A percentile compares a stretch with the other conserved stretches of the same genome.
Conservation (phyloP, 1,140 invertebrate genomes). For the Hyles vespertilio region DNA sequence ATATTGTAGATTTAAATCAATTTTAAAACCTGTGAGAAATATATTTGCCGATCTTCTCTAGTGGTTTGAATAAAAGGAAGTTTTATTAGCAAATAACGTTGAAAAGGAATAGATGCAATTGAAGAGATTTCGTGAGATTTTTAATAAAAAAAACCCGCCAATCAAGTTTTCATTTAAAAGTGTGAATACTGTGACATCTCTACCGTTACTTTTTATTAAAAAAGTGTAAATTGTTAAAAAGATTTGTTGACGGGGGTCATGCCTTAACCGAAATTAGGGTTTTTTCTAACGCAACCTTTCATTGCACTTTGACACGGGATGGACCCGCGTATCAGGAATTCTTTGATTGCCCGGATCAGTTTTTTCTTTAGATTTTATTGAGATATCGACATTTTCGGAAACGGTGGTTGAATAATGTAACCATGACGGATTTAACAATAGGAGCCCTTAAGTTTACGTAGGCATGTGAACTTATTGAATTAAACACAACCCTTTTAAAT, state of each 20-base stretch:
- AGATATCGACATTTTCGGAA: conserved; percentile 61
- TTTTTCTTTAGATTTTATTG: conserved; percentile 57
- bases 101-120: conserved; percentile 51
- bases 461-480: conserved; percentile 52
- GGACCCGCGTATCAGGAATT: conserved; percentile 42
- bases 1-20: conserved; percentile 1
- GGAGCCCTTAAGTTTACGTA: conserved; percentile 57
- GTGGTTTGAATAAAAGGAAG: conserved; percentile 39
- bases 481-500: conserved; percentile 2
- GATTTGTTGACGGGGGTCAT: conserved; percentile 72
- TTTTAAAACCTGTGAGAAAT: conserved; percentile 53
- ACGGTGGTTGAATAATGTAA: conserved; percentile 64
- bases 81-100: conserved; percentile 40
- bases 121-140: conserved; percentile 57
- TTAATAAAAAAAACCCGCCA: conserved; percentile 60
- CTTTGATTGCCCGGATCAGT: conserved; percentile 55
- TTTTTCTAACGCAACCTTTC: conserved; percentile 63
- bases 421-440: conserved; percentile 39
- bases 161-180: conserved; percentile 72
- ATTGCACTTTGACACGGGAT: conserved; percentile 73
- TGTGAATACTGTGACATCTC: conserved; percentile 58
- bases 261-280: conserved; percentile 69
- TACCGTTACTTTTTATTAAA: conserved; percentile 56
- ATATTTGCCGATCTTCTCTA: conserved; percentile 28
- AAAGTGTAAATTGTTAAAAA: conserved; percentile 65